Evolutionary conservation across 1,140 invertebrate genomes (phyloP).

Genomic region (Meloidogyne hapla): DNA sequence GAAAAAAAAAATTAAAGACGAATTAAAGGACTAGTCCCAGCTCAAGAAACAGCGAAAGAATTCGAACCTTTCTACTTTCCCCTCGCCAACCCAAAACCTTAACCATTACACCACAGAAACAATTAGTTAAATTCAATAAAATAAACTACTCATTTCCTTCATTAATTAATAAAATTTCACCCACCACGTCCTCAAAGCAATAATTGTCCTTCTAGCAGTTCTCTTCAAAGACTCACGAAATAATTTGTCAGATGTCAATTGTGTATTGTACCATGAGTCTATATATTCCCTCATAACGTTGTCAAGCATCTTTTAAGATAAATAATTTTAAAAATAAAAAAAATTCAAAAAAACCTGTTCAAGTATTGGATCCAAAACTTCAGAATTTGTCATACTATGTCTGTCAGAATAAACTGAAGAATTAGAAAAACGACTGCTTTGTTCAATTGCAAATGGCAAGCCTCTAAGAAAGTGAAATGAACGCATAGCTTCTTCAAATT

Average conservation of each 20-base stretch:
- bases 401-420: conserved; percentile 32
- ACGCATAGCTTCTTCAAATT: background rate
- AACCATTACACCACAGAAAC: background rate
- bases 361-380: conserved; percentile 34
- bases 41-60: too few relatives aligned
- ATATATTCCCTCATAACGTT: conserved; percentile 40
- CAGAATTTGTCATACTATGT: conserved; percentile 40
- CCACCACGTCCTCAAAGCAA: conserved; percentile 36
- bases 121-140: background rate
- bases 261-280: conserved; percentile 39
- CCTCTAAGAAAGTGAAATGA: background rate
- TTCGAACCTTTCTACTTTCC: background rate
- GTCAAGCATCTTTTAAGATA: conserved; percentile 30
- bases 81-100: background rate
- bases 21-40: too few relatives aligned
- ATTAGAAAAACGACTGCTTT: conserved; percentile 13
- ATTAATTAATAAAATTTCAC: background rate
- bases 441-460: background rate
- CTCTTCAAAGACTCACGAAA: conserved; percentile 37
- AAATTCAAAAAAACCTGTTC: conserved; percentile 34
- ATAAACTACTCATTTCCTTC: background rate
- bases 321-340: background rate
- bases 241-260: conserved; percentile 34
- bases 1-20: too few relatives aligned
- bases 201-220: conserved; percentile 33